phyloP scores from a whole-genome alignment of 2,888 invertebrate species.

The Harpagoxenus sublaevis region DNA sequence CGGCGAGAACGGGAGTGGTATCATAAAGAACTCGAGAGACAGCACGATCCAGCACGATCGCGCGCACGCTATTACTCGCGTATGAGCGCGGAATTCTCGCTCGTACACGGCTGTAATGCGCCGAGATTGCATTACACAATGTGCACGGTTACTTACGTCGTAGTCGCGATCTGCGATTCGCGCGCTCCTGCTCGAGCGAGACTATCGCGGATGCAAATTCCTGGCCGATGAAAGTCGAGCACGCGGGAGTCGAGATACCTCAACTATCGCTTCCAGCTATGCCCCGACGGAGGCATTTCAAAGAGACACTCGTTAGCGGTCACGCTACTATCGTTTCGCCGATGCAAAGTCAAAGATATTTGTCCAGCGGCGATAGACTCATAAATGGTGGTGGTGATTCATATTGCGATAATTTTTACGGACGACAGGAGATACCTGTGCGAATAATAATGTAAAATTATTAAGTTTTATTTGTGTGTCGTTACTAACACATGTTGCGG shows the following conservation, averaged over 20 bases:
- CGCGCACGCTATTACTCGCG: conserved; percentile 41
- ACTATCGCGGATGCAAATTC: conserved; percentile 63
- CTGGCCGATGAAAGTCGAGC: conserved; percentile 62
- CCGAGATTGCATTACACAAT: conserved; percentile 41
- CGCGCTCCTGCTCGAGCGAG: conserved; percentile 15
- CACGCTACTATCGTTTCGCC: conserved; percentile 1
- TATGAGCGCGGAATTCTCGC: conserved; percentile 35
- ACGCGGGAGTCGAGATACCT: conserved; percentile 39
- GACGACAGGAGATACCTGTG: background rate
- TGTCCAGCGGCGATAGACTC: background rate
- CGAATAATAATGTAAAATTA: background rate
- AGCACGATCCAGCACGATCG: background rate
- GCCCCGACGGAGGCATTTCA: conserved; percentile 1
- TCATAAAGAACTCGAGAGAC: conserved; percentile 13
- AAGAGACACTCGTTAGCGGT: conserved; percentile 4
- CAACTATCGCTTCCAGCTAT: conserved; percentile 17
- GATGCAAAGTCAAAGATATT: conserved; percentile 20
- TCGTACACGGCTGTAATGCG: conserved; percentile 15
- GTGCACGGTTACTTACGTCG: conserved; percentile 27
- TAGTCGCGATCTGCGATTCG: conserved; percentile 32
- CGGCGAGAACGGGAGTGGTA: conserved; percentile 21
- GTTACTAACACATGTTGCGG: too few relatives aligned
- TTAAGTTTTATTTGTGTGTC: background rate
- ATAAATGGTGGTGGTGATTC: background rate
- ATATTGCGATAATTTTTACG: background rate